Base-by-base conservation (phyloP, 1,140 invertebrate genomes). In the Leptinotarsa texana region DNA sequence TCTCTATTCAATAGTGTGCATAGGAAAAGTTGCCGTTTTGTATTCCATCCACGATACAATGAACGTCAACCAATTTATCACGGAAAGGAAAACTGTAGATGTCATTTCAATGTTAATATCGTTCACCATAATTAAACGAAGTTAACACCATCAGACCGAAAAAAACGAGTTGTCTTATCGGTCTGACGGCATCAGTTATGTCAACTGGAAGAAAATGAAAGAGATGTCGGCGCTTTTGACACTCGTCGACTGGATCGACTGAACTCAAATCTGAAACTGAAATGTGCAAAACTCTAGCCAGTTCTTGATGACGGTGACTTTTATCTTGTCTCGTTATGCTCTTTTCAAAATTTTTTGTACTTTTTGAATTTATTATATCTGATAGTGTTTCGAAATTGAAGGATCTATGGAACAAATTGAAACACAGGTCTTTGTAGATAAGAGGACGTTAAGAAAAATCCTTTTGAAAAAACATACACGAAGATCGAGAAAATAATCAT, bases 131-230 rank as follows among this genome's bases (percentile, higher is more conserved):
- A 57, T 57, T 57, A 57, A 57, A 57, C n/a, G 4, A 18, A 57
- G 4, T 57, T 57, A 57, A 57, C 51, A 57, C 51, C 51, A 4
- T 15, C 17, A n/a, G 51, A 57, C 51, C 6, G 51, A 57, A 57
- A 57, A n/a, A n/a, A 57, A 57, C 17, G 51, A 57, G 51, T 57
- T 57, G 51, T 57, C 51, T 57, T 57, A 57, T 57, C 51, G 51
- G 3, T 18, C 51, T 6, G 17, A 57, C 3, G n/a, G 15, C 51
- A 57, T 57, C 51, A 57, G 51, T 57, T 57, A 57, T 57, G 51
- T 57, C 51, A 57, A n/a, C 17, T 57, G 51, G 51, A 57, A 57
- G 51, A 18, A n/a, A n/a, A 57, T 57, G 51, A 57, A 57, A 57
- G 51, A 57, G 51, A 57, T 57, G 51, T n/a, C 51, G 51, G 51